A percentile compares a stretch with the other conserved stretches of the same genome.
These are phyloP conservation scores for Mesocentrotus franciscanus DNA, from an alignment of 53 echinoderm and acorn worm species.

Conservation along the genomic window DNA sequence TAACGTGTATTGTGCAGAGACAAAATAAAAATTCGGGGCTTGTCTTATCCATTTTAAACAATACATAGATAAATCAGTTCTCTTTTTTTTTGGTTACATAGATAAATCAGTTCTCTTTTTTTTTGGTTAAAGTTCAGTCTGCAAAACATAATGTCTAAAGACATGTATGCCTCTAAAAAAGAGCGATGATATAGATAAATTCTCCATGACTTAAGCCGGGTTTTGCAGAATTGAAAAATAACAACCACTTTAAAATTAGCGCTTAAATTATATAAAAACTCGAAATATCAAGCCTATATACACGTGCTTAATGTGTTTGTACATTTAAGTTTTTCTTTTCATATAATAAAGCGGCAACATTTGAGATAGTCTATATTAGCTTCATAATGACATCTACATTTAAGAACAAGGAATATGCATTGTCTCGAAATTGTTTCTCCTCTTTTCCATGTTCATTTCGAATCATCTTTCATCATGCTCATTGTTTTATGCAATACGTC, in stretches of 20 bases:
- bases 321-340: too few relatives aligned
- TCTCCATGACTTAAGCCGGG: too few relatives aligned
- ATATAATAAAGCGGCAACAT: too few relatives aligned
- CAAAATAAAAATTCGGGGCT: background rate
- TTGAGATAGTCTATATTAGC: too few relatives aligned
- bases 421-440: background rate
- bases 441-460: background rate
- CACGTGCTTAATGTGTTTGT: too few relatives aligned
- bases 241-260: too few relatives aligned
- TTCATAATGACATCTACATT: too few relatives aligned
- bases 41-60: background rate
- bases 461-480: background rate
- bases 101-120: background rate
- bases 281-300: too few relatives aligned
- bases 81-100: background rate
- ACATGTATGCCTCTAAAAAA: background rate
- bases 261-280: too few relatives aligned
- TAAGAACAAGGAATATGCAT: too few relatives aligned
- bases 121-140: background rate
- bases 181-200: too few relatives aligned
- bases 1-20: background rate
- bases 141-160: background rate
- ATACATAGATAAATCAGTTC: background rate
- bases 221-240: too few relatives aligned
- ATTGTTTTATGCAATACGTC: background rate